Evolutionary conservation across 2,888 invertebrate species (phyloP), one percentile per base, ranked within the genome.

Genomic region (Neelides folsomi): DNA sequence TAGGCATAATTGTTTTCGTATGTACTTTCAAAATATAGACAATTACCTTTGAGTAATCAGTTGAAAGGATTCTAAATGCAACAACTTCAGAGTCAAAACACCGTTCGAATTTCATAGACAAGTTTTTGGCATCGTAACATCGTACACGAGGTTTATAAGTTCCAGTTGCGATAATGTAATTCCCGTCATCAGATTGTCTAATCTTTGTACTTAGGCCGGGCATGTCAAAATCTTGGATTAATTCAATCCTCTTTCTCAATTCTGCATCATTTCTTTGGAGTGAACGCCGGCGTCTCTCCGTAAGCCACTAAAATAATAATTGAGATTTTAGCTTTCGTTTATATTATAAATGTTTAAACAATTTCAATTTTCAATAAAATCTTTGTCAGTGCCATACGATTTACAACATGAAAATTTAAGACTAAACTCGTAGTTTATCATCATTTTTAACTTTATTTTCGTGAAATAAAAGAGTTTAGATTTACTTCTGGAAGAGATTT

Each of bases 201-300:
- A 99, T 77, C 48, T 80, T 80, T 15, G 83, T 84, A 67, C 93
- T 92, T 0, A 97, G 79, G 46, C 83, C 89, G 20, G 98, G 97
- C 98, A 98, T 98, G 65, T 94, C 90, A 76, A 99, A 98, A 69
- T 98, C 98, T 73, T 99, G 98, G 61, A 99, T 88, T 40, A 98
- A 79, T 72, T 97, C 90, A 65, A 99, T 90, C 67, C 93, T 77
- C 63, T 86, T 78, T 62, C 92, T 77, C 45, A 95, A 76, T 69
- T 93, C 94, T 38, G 85, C 81, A 80, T 92, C 84, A 71, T 88
- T 88, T 70, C 88, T 87, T 48, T 86, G 75, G 56, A 92, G 73
- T 7, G 81, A 79, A 62, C 88, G 77, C 66, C 83, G 79, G 70
- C 88, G 87, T 64, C 82, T 76, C 67, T 89, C 89, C 2, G 86